Evolutionary conservation across 2,797 vertebrate species (phyloP).

Genomic region (Falco cherrug): DNA sequence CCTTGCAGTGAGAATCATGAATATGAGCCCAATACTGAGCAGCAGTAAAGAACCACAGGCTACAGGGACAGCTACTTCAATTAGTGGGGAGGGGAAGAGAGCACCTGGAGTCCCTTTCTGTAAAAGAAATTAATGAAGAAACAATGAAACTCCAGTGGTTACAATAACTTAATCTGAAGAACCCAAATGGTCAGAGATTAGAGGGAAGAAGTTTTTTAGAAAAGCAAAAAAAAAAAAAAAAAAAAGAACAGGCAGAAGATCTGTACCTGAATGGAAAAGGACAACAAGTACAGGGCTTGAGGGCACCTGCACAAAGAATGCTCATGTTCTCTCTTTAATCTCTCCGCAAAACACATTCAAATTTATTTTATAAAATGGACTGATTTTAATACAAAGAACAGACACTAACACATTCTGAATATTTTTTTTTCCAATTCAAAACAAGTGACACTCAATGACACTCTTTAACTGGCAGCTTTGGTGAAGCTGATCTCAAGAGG

Average conservation of each 20-base stretch:
- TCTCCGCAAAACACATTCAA: neutral
- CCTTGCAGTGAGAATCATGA: constrained; percentile 89
- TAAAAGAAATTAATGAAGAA: constrained; percentile 68
- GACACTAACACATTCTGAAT: neutral
- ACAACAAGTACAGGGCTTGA: neutral
- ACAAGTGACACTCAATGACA: neutral
- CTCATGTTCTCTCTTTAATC: neutral
- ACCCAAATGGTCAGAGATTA: neutral
- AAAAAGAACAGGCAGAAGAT: neutral
- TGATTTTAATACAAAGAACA: neutral
- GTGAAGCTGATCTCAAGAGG: neutral
- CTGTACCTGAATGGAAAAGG: neutral
- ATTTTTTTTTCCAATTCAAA: neutral
- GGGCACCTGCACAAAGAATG: neutral
- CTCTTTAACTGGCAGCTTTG: neutral
- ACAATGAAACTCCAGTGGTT: constrained; percentile 40
- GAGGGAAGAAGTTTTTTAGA: neutral
- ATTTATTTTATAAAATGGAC: neutral
- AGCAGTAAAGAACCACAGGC: constrained; percentile 88
- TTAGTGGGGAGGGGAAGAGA: constrained; percentile 85
- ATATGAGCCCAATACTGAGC: constrained; percentile 85
- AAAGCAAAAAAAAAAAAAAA: neutral
- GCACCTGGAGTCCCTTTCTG: constrained; percentile 85
- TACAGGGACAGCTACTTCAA: constrained; percentile 90
- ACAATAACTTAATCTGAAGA: neutral